Base-by-base conservation (phyloP, 2,113 vertebrate genomes). In the Clarias macrocephalus region DNA sequence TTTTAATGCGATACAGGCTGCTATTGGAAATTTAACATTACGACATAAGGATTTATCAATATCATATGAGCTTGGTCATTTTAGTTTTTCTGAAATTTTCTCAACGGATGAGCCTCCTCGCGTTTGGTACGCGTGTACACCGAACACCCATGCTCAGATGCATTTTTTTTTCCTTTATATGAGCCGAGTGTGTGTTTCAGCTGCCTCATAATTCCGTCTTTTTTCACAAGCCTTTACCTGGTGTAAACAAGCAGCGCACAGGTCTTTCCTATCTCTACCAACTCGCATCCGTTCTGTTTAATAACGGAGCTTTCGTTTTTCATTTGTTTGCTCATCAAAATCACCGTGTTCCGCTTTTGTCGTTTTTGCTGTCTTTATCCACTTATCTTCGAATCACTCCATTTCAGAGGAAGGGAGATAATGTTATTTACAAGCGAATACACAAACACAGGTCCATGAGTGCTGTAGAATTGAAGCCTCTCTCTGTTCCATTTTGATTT, bases 351-450 rank as follows among this genome's bases (percentile, higher is more conserved):
- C 59, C 81, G 33, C 54, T 25, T 77, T 62, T 56, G 16, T 84
- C 33, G 0, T 54, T 59, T 56, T 83, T 16, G 42, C 68, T 12
- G 37, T 48, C 59, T 63, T 75, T 48, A 83, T 87, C 68, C 68
- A 65, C 59, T 76, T 82, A 73, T 87, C 37, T 5, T 54, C 18
- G 86, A 77, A 63, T 77, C 80, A 12, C 70, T 37, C n/a, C 48
- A 80, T 65, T 83, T 76, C 59, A 57, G 70, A 82, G 37, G 18
- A 65, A 21, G 42, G 33, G 80, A 57, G 80, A 77, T 87, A 77
- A 83, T 83, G 60, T 48, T 87, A 87, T 83, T 87, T 83, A 87
- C 81, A 75, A 83, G 70, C 9, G 42, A 66, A 66, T 77, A 83
- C 59, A 57, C 80, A 77, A 83, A 57, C 68, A 82, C 21, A 21